Conservation (phyloP, 2,888 invertebrate genomes). For the Campoletis raptor region DNA sequence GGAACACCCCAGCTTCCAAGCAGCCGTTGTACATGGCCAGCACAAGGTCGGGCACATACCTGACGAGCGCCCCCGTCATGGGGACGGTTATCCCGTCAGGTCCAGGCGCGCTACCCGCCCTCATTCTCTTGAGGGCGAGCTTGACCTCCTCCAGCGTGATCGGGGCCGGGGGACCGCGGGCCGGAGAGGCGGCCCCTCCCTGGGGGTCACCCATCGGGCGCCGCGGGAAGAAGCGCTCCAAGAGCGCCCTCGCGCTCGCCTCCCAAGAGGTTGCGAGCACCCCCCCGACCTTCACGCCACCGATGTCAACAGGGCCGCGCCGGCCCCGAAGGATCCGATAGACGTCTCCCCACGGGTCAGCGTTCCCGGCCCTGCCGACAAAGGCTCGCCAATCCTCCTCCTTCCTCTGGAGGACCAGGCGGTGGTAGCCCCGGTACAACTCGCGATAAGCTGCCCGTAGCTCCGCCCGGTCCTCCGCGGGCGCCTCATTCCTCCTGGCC, state of each 20-base stretch:
- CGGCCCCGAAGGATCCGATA: too few species aligned
- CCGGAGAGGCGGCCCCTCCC: not conserved
- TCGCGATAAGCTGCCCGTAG: conserved; percentile 5
- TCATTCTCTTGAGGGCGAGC: too few species aligned
- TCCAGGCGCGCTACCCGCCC: too few species aligned
- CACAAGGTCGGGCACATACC: conserved; percentile 79
- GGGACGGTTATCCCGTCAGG: conserved; percentile 3
- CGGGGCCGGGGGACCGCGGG: not conserved
- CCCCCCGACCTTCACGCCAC: too few species aligned
- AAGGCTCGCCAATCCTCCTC: conserved; percentile 2
- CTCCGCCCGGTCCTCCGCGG: conserved; percentile 1
- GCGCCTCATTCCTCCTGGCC: not conserved
- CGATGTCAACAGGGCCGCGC: too few species aligned
- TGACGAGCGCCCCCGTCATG: conserved; percentile 1
- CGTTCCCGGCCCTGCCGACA: not conserved
- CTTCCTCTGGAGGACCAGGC: too few species aligned
- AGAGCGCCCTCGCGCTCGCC: too few species aligned
- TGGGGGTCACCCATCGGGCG: not conserved
- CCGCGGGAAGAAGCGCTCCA: too few species aligned
- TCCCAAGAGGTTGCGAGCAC: too few species aligned
- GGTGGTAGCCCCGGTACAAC: not conserved
- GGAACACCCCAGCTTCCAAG: too few species aligned
- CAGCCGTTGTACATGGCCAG: too few species aligned
- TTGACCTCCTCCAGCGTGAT: not conserved
- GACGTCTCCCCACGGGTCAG: conserved; percentile 3